A percentile compares a stretch with the other conserved stretches of the same genome.
Evolutionary conservation across 2,113 vertebrate species (phyloP).

Genomic region (Lepisosteus oculatus): DNA sequence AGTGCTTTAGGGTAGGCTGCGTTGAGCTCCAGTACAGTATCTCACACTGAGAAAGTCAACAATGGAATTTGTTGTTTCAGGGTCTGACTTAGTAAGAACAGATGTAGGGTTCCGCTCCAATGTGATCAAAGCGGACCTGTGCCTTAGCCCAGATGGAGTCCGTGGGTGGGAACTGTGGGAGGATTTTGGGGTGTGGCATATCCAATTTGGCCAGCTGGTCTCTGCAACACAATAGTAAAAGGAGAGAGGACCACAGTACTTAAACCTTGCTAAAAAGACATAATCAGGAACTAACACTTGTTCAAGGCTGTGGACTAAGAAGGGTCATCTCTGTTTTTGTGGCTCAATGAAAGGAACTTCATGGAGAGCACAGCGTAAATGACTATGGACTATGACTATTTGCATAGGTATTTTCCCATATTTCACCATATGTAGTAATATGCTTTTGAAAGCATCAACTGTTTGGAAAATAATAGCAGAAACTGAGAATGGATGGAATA

Average conservation of each 20-base stretch:
- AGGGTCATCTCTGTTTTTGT: background rate
- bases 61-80: constrained; percentile 43
- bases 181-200: constrained; percentile 44
- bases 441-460: too few species aligned
- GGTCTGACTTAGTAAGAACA: constrained; percentile 40
- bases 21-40: constrained; percentile 31
- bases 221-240: constrained; percentile 23
- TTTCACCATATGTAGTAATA: too few species aligned
- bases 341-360: background rate
- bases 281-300: constrained; percentile 1
- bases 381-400: background rate
- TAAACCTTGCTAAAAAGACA: background rate
- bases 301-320: background rate
- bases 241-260: background rate
- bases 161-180: constrained; percentile 48
- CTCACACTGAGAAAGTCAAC: constrained; percentile 30
- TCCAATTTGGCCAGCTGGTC: constrained; percentile 47
- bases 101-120: constrained; percentile 47
- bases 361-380: background rate
- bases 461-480: too few species aligned
- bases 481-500: too few species aligned
- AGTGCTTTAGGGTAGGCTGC: background rate
- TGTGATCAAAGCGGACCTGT: constrained; percentile 44
- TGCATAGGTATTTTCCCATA: too few species aligned
- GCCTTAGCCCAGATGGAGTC: constrained; percentile 54